Conservation (phyloP, 2,888 invertebrate genomes). For the Nasonia oneida region DNA sequence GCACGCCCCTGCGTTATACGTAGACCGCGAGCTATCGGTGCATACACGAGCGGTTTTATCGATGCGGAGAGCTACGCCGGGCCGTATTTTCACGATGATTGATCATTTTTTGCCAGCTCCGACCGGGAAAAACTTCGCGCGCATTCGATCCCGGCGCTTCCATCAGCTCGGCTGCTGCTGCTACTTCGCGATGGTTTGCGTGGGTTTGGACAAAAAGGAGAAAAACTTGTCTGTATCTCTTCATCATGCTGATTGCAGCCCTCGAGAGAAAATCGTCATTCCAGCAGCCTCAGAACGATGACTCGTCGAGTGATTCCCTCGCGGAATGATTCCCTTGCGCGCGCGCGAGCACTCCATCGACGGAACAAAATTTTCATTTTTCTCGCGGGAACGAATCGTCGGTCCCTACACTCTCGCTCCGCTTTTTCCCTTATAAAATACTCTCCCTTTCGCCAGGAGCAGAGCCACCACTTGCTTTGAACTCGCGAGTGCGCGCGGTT, state of each 20-base stretch:
- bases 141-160: background rate
- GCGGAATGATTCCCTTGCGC: background rate
- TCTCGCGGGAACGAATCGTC: slow-evolving; percentile 2
- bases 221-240: background rate
- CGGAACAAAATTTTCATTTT: slow-evolving; percentile 40
- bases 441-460: background rate
- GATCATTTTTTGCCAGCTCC: slow-evolving; percentile 33
- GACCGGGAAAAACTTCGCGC: slow-evolving; percentile 11
- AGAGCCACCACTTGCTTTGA: slow-evolving; percentile 75
- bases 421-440: background rate
- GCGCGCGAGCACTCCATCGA: background rate
- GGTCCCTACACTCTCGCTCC: background rate
- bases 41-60: slow-evolving; percentile 31
- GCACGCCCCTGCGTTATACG: slow-evolving; percentile 7
- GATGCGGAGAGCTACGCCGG: slow-evolving; percentile 26
- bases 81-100: slow-evolving; percentile 38
- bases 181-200: background rate
- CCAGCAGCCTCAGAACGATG: background rate
- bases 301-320: background rate
- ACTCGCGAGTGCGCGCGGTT: slow-evolving; percentile 63
- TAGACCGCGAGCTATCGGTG: slow-evolving; percentile 8
- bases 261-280: background rate
- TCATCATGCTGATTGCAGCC: background rate
- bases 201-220: too few relatives aligned
- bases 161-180: background rate